Evolutionary conservation across 2,888 invertebrate genomes (phyloP), one percentile per base, ranked within the genome.

Genomic region (Drosophila paranaensis): DNA sequence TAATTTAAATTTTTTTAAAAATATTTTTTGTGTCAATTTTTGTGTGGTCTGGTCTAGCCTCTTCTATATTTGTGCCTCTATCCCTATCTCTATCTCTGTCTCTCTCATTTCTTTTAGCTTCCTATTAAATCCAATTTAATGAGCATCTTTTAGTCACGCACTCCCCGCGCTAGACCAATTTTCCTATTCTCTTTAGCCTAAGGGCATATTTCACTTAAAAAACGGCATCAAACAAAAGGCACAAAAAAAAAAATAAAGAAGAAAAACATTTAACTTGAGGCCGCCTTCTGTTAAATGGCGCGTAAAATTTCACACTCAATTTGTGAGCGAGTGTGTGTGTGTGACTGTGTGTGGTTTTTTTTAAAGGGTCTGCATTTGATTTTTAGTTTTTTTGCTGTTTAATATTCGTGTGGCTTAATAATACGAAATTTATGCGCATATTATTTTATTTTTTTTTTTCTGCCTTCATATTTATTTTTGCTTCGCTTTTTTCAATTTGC

Each of bases 231-330:
- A 61, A 54, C 42, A 56, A 45, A 56, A 30, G 40, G 16, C 30
- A 43, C 9, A 33, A n/a, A 14, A 50, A 27, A 27, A 30, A 40
- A 30, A 55, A 25, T 45, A 42, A 42, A 13, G 42, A 37, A 53
- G 53, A 53, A 67, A 55, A 70, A 75, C 63, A 66, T 67, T 71
- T 71, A 53, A 58, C 63, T 64, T 56, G 48, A 54, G 64, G 51
- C 72, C 60, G 62, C 55, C 63, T 62, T 60, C 82, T 81, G 89
- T 73, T 85, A 79, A 84, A 82, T 84, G 84, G 79, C 71, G 85
- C 82, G 79, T 89, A 74, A 79, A 89, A 89, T 84, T 84, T 87
- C 77, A 89, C 88, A 89, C 84, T 81, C 84, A 81, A 84, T 84
- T 84, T 88, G 73, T 72, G 72, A 30, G 62, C 61, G 46, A 58